Conservation (phyloP, 1,140 invertebrate species). For the Melipona quadrifasciata region DNA sequence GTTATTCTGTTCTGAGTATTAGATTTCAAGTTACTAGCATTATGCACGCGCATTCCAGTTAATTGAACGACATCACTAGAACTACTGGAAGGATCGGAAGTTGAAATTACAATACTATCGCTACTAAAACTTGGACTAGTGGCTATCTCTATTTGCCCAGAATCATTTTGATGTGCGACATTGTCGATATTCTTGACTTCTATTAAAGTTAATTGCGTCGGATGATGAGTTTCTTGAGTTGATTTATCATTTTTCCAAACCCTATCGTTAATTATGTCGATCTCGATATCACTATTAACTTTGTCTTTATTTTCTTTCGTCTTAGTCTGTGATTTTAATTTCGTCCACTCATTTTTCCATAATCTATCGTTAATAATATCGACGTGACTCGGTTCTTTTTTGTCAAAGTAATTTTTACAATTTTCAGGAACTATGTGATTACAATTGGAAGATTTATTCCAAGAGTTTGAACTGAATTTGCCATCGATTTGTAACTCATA, state of each 20-base stretch:
- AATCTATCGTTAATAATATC: slow-evolving; percentile 79
- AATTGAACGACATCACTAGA: slow-evolving; percentile 74
- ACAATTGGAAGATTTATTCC: slow-evolving; percentile 44
- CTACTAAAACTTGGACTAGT: slow-evolving; percentile 78
- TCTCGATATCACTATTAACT: slow-evolving; percentile 52
- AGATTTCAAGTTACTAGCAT: slow-evolving; percentile 48
- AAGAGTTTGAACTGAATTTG: slow-evolving; percentile 44
- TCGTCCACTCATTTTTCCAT: slow-evolving; percentile 77
- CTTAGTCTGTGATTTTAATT: slow-evolving; percentile 33
- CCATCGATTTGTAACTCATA: slow-evolving; percentile 41
- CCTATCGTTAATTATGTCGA: slow-evolving; percentile 78
- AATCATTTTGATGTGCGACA: slow-evolving; percentile 55
- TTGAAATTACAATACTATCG: slow-evolving; percentile 77
- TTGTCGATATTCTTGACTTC: slow-evolving; percentile 74
- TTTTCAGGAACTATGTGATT: slow-evolving; percentile 29
- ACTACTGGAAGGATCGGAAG: slow-evolving; percentile 78
- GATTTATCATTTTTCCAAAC: slow-evolving; percentile 70
- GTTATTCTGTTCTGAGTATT: slow-evolving; percentile 77
- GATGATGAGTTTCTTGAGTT: neutral
- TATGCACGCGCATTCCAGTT: slow-evolving; percentile 48
- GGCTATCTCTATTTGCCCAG: slow-evolving; percentile 66
- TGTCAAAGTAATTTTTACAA: slow-evolving; percentile 12
- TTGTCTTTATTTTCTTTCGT: slow-evolving; percentile 36
- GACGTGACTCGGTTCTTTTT: slow-evolving; percentile 63
- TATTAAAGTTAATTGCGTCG: slow-evolving; percentile 71